Percentiles rank a stretch among this genome's conserved stretches.
phyloP scores from a whole-genome alignment of 1,140 invertebrate genomes.

The Popillia japonica region DNA sequence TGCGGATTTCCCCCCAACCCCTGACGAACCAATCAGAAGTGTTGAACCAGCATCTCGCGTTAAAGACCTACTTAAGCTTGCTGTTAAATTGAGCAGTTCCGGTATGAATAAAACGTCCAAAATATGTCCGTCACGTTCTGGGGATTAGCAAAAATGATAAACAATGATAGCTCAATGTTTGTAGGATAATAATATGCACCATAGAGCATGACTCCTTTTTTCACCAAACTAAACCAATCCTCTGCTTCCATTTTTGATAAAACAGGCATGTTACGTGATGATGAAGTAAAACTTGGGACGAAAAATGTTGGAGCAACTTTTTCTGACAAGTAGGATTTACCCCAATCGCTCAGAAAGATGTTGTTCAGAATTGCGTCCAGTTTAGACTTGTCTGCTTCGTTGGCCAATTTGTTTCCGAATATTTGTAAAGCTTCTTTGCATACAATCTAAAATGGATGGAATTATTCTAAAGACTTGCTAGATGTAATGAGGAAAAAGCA shows the following conservation, averaged over 20 bases:
- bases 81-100: constrained; percentile 72
- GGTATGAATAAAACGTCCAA: constrained; percentile 69
- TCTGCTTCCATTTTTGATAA: constrained; percentile 57
- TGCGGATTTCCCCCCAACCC: constrained; percentile 80
- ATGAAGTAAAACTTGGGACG: constrained; percentile 46
- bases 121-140: constrained; percentile 65
- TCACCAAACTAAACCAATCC: constrained; percentile 69
- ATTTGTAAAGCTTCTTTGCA: constrained; percentile 67
- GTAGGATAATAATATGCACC: constrained; percentile 62
- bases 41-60: constrained; percentile 71
- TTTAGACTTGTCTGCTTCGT: constrained; percentile 70
- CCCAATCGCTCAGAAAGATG: constrained; percentile 65
- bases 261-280: constrained; percentile 32
- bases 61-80: constrained; percentile 70
- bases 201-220: constrained; percentile 74
- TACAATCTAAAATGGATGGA: not conserved
- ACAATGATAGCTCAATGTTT: too few species aligned
- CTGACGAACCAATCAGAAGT: constrained; percentile 77
- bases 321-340: constrained; percentile 57
- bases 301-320: constrained; percentile 48
- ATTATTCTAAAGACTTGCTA: too few species aligned
- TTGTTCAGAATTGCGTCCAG: constrained; percentile 72
- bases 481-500: constrained; percentile 24
- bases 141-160: constrained; percentile 31
- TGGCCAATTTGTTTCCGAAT: constrained; percentile 81